phyloP scores from a whole-genome alignment of 2,888 invertebrate species.

The Sicus ferrugineus region DNA sequence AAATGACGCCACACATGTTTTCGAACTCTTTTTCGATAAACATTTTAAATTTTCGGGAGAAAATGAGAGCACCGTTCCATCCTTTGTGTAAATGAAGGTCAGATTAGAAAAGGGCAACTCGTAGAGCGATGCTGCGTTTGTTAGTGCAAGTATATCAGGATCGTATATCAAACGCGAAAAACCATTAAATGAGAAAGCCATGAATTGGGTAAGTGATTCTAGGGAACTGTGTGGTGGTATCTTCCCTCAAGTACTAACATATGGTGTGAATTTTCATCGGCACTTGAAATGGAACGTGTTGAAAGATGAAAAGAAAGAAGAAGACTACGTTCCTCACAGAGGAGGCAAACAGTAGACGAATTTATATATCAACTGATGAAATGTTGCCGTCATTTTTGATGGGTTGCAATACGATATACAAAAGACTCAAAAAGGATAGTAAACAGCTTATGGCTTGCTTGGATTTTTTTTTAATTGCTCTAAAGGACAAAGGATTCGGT shows the following conservation, averaged over 20 bases:
- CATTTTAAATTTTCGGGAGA: too few species aligned
- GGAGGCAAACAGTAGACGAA: neutral
- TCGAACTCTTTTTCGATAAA: neutral
- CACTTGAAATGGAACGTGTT: constrained; percentile 1
- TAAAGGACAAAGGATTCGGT: neutral
- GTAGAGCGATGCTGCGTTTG: neutral
- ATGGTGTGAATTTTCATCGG: constrained; percentile 39
- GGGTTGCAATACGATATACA: constrained; percentile 13
- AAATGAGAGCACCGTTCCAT: too few species aligned
- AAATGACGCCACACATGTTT: neutral
- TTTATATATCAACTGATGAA: constrained; percentile 15
- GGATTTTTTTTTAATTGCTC: neutral
- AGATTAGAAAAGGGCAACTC: neutral
- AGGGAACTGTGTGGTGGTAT: constrained; percentile 12
- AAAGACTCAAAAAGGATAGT: neutral
- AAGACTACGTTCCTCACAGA: neutral
- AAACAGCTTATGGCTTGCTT: too few species aligned
- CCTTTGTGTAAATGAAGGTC: too few species aligned
- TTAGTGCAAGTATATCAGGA: neutral
- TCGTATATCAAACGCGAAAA: constrained; percentile 46
- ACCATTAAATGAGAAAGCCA: constrained; percentile 53
- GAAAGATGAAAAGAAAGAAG: constrained; percentile 1
- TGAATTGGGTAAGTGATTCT: constrained; percentile 33
- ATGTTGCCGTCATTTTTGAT: constrained; percentile 10
- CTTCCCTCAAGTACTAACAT: constrained; percentile 41